Conservation (phyloP, 30 jellyfish, hydroid and myxozoan species). For the Aurelia aurita complex sp. Pacific region DNA sequence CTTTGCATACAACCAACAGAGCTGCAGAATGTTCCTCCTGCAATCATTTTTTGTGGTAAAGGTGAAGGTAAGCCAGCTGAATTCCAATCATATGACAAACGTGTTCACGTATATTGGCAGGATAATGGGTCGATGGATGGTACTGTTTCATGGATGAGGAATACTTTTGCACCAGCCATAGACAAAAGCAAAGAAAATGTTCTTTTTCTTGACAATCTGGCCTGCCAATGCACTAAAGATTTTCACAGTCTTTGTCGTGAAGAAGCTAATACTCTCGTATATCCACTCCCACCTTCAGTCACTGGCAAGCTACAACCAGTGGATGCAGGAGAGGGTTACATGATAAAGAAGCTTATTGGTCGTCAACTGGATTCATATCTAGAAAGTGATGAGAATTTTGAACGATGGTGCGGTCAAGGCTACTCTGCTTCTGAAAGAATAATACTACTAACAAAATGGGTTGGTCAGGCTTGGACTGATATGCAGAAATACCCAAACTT, state of each 20-base stretch:
- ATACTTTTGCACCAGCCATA: slow-evolving; percentile 22
- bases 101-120: slow-evolving; percentile 19
- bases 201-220: slow-evolving; percentile 28
- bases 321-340: slow-evolving; percentile 26
- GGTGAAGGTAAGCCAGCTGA: not conserved
- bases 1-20: no score
- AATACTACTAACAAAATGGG: no score
- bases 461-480: no score
- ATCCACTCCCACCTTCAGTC: not conserved
- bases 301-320: slow-evolving; percentile 26
- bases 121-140: slow-evolving; percentile 29
- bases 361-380: slow-evolving; percentile 17
- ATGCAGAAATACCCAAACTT: no score
- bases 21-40: no score
- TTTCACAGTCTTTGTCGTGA: slow-evolving; percentile 6
- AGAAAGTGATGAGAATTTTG: not conserved
- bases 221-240: slow-evolving; percentile 25
- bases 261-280: slow-evolving; percentile 22
- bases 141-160: slow-evolving; percentile 35
- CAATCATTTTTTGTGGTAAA: no score
- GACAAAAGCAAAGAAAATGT: slow-evolving; percentile 30
- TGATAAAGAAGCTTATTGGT: slow-evolving; percentile 16
- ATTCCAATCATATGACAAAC: slow-evolving; percentile 24
- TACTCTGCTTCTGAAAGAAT: no score
- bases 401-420: no score